Percentiles rank a stretch among this genome's conserved stretches.
These are phyloP conservation scores for Sipha maydis DNA, from an alignment of 2,888 invertebrate species.

Conservation along the genomic window DNA sequence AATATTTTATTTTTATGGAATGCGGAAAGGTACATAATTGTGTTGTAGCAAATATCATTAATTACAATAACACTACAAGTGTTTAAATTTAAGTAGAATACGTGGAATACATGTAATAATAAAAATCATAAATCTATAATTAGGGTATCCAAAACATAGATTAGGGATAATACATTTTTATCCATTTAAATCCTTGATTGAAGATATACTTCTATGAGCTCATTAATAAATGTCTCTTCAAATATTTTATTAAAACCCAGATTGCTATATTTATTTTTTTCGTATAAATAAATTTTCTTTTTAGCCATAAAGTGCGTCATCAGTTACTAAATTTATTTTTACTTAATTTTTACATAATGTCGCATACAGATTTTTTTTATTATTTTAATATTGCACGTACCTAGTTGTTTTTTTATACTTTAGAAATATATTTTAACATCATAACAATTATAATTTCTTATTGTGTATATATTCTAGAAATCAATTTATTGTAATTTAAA, in stretches of 20 bases:
- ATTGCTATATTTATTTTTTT: conserved; percentile 25
- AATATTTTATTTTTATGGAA: too few relatives aligned
- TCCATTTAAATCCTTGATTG: conserved; percentile 33
- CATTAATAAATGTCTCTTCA: conserved; percentile 4
- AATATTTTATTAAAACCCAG: not conserved
- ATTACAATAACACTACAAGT: too few relatives aligned
- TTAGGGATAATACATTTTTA: conserved; percentile 23
- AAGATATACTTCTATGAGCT: conserved; percentile 23
- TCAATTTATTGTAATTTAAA: too few relatives aligned
- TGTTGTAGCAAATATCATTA: too few relatives aligned
- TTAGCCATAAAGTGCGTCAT: not conserved
- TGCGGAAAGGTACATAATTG: too few relatives aligned
- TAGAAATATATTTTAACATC: too few relatives aligned
- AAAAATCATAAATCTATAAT: not conserved
- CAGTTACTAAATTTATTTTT: not conserved
- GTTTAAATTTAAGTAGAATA: too few relatives aligned
- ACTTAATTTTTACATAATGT: not conserved
- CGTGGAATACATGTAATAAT: too few relatives aligned
- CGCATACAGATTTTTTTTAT: not conserved
- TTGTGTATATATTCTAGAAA: too few relatives aligned
- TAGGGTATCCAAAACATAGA: conserved; percentile 3
- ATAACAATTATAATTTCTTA: too few relatives aligned
- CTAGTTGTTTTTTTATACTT: too few relatives aligned
- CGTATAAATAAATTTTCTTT: conserved; percentile 24
- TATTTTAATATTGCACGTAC: not conserved